These are phyloP conservation scores for Drosophila pallidifrons DNA, from an alignment of 1,140 invertebrate genomes.

Conservation along the genomic window DNA sequence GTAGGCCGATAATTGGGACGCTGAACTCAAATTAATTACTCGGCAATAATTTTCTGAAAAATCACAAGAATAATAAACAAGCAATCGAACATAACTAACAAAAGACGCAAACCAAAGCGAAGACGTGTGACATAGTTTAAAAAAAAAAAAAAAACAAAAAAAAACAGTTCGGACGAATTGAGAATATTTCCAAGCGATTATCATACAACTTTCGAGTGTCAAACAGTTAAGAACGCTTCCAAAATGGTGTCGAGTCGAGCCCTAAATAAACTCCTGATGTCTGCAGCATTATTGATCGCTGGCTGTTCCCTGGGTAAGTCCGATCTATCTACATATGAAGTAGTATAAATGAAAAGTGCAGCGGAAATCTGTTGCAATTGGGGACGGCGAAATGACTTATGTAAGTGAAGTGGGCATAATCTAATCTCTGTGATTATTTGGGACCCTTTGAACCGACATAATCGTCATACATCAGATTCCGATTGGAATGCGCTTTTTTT, in stretches of 20 bases:
- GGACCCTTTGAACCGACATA: constrained; percentile 51
- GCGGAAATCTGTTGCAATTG: constrained; percentile 38
- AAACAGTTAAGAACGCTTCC: constrained; percentile 23
- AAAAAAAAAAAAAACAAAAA: background rate
- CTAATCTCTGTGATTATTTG: constrained; percentile 59
- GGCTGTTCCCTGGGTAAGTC: constrained; percentile 61
- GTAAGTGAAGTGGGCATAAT: constrained; percentile 39
- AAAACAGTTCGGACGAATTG: constrained; percentile 25
- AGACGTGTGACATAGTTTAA: constrained; percentile 62
- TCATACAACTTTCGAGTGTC: constrained; percentile 34
- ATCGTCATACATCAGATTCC: constrained; percentile 63
- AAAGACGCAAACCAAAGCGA: constrained; percentile 14
- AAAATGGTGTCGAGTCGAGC: constrained; percentile 43
- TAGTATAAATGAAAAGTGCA: constrained; percentile 12
- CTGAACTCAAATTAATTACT: constrained; percentile 69
- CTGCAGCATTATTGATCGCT: constrained; percentile 47
- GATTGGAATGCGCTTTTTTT: constrained; percentile 44
- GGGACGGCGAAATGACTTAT: background rate
- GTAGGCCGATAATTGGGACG: constrained; percentile 61
- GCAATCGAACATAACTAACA: constrained; percentile 35
- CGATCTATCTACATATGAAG: background rate
- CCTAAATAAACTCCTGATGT: constrained; percentile 36
- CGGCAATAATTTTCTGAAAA: constrained; percentile 66
- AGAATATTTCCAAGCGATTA: constrained; percentile 31
- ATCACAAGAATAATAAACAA: constrained; percentile 67